phyloP scores from a whole-genome alignment of 2,888 invertebrate species.

The Melikaiella ostensackeni region DNA sequence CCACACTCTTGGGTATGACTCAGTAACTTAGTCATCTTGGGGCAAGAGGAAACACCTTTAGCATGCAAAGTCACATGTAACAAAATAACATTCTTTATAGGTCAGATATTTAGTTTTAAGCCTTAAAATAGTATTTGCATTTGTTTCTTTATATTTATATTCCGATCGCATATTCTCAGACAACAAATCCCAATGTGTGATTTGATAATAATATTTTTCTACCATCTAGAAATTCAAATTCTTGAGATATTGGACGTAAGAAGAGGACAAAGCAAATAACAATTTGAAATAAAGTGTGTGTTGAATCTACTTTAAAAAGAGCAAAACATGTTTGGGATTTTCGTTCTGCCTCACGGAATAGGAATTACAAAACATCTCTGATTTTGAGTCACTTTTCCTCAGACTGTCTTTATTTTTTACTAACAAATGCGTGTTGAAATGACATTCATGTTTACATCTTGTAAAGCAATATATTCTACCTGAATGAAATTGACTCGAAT shows the following conservation, averaged over 20 bases:
- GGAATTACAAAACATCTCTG: background rate
- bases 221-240: too few species aligned
- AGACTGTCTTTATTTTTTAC: background rate
- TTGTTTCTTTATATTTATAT: too few species aligned
- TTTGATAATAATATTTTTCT: too few species aligned
- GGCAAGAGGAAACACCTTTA: background rate
- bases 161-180: too few species aligned
- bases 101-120: background rate
- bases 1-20: too few species aligned
- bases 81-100: background rate
- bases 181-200: too few species aligned
- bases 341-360: background rate
- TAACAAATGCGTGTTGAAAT: background rate
- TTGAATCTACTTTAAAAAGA: too few species aligned
- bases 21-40: background rate
- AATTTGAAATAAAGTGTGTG: too few species aligned
- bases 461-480: background rate
- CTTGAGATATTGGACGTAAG: too few species aligned
- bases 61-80: background rate
- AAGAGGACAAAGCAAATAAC: too few species aligned
- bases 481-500: background rate
- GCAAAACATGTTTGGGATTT: background rate
- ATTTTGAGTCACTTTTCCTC: background rate
- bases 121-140: background rate
- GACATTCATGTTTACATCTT: slow-evolving; percentile 1